Evolutionary conservation across 2,888 invertebrate genomes (phyloP).

Genomic region (Lissocephala sabroskyi): DNA sequence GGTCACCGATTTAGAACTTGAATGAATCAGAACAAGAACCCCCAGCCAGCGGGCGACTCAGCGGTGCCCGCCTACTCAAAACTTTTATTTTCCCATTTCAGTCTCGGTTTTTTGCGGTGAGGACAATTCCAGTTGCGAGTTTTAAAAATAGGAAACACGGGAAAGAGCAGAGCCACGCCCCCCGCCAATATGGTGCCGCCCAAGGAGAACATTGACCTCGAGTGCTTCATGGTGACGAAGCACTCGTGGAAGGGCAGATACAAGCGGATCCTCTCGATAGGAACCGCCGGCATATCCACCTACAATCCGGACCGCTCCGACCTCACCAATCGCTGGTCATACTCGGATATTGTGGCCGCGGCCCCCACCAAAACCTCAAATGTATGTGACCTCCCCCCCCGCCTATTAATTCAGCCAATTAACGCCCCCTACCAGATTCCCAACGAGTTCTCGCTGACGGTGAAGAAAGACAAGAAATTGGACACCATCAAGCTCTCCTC

Average conservation of each 20-base stretch:
- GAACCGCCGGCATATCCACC: conserved; percentile 95
- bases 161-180: no score
- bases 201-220: conserved; percentile 94
- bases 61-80: conserved; percentile 14
- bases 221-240: conserved; percentile 97
- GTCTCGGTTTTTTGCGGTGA: no score
- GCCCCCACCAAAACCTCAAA: conserved; percentile 76
- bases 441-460: conserved; percentile 84
- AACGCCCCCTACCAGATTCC: conserved; percentile 70
- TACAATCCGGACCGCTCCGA: conserved; percentile 94
- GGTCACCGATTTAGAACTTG: no score
- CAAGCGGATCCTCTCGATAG: conserved; percentile 97
- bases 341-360: conserved; percentile 84
- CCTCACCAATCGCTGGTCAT: conserved; percentile 94
- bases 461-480: conserved; percentile 91
- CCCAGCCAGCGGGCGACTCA: conserved; percentile 22
- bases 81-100: no score
- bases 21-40: no score
- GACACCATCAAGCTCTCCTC: conserved; percentile 98
- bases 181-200: conserved; percentile 61
- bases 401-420: background rate
- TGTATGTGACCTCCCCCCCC: conserved; percentile 47
- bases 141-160: background rate
- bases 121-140: background rate
- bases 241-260: conserved; percentile 99